Evolutionary conservation across 2,888 invertebrate genomes (phyloP), one percentile per base, ranked within the genome.

Genomic region (Steinernema hermaphroditum): DNA sequence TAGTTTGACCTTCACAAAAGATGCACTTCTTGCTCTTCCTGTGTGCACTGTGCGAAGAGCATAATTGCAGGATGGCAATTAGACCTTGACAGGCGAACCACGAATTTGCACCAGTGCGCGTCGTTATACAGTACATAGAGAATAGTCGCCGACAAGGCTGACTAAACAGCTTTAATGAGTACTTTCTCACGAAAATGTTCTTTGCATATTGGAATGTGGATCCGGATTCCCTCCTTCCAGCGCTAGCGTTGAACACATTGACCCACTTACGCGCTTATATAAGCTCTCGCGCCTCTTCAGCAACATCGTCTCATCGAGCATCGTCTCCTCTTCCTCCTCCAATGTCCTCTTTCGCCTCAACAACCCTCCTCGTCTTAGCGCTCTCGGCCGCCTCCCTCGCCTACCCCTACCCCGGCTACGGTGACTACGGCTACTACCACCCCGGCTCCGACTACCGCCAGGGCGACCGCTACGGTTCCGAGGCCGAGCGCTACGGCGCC

Each of bases 251-350:
- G 62, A 62, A 62, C 62, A 62, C 62, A 62, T 62, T 62, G 62
- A 62, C 62, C 62, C 27, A 62, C 27, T 62, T 62, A 27, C 62
- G 62, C 62, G 62, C 62, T 62, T 62, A 62, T 62, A 62, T 62
- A 62, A 62, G 62, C 62, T 27, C 27, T 24, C 32, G 29, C 29
- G 29, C 34, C 9, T n/a, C 62, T 16, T n/a, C 32, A 62, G 4
- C 16, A 34, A 29, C 62, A 62, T 62, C 62, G 29, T 32, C 50
- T 50, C 50, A 24, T 50, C 62, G 32, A 62, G 62, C 62, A 27
- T 62, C 32, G 12, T 16, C 54, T 46, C 19, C 50, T 22, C 50
- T 22, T 62, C 62, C 62, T 37, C 37, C 37, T 37, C 37, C 37
- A 37, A 37, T 29, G 24, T 4, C 16, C 19, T 16, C 16, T 34